These are phyloP conservation scores for Linnaemya tessellans DNA, from an alignment of 2,888 invertebrate species.

Conservation along the genomic window DNA sequence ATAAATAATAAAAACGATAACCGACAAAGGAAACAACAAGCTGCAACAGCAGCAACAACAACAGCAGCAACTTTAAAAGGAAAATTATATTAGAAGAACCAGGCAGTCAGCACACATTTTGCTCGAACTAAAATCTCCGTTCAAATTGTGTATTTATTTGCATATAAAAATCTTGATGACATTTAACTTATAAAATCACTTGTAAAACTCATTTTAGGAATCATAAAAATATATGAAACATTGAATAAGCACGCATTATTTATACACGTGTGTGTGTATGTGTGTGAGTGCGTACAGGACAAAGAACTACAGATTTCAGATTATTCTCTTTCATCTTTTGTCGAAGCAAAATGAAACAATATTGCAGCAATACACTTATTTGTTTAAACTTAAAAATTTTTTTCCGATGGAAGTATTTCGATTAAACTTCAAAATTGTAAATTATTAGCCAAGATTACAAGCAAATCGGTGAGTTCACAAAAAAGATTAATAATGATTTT, in stretches of 20 bases:
- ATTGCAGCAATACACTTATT: no score
- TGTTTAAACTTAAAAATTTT: no score
- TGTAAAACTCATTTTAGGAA: conserved; percentile 15
- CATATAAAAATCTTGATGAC: background rate
- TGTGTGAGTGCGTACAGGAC: background rate
- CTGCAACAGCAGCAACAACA: background rate
- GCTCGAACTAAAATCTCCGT: background rate
- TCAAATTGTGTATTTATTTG: conserved; percentile 5
- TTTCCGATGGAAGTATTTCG: no score
- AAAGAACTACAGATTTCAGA: background rate
- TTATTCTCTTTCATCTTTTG: conserved; percentile 12
- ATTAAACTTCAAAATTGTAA: no score
- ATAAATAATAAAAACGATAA: conserved; percentile 41
- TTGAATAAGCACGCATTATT: conserved; percentile 11
- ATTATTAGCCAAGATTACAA: no score
- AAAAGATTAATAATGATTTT: no score
- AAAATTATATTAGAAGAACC: background rate
- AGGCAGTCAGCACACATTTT: no score
- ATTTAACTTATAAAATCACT: conserved; percentile 42
- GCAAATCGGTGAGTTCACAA: no score
- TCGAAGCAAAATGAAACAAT: background rate
- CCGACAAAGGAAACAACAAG: conserved; percentile 47
- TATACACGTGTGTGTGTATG: background rate
- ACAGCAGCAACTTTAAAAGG: conserved; percentile 12
- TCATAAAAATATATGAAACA: conserved; percentile 12